Percentiles rank a stretch among this genome's conserved stretches.
phyloP scores from a whole-genome alignment of 2,888 invertebrate species.

The Embidobia sp. region DNA sequence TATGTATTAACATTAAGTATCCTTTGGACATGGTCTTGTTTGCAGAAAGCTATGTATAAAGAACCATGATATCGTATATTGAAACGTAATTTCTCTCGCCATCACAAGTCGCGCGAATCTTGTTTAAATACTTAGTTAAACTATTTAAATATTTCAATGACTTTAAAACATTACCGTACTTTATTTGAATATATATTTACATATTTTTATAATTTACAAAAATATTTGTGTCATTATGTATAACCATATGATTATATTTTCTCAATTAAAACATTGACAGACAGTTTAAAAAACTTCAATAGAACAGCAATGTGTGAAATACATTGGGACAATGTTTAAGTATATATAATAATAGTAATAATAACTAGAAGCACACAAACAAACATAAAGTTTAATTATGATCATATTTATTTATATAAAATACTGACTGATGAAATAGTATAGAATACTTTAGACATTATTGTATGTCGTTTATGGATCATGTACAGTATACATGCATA shows the following conservation, averaged over 20 bases:
- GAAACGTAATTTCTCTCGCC: constrained; percentile 22
- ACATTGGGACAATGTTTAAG: too few species aligned
- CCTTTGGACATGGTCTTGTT: constrained; percentile 44
- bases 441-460: constrained; percentile 8
- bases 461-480: too few species aligned
- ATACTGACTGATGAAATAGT: constrained; percentile 12
- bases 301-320: constrained; percentile 33
- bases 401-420: constrained; percentile 1
- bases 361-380: too few species aligned
- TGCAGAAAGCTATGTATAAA: constrained; percentile 27
- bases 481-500: too few species aligned
- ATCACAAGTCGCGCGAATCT: constrained; percentile 7
- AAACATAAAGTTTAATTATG: too few species aligned
- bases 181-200: constrained; percentile 34
- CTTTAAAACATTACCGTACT: constrained; percentile 40
- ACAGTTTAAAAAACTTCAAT: constrained; percentile 26
- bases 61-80: constrained; percentile 32
- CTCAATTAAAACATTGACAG: constrained; percentile 30
- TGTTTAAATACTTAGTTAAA: constrained; percentile 24
- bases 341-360: background rate
- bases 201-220: constrained; percentile 48
- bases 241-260: constrained; percentile 43
- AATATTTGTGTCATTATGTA: constrained; percentile 38
- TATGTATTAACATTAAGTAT: constrained; percentile 54
- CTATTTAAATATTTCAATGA: constrained; percentile 53